A percentile compares a stretch with the other conserved stretches of the same genome.
Evolutionary conservation across 2,113 vertebrate genomes (phyloP).

Genomic region (Platichthys stellatus): DNA sequence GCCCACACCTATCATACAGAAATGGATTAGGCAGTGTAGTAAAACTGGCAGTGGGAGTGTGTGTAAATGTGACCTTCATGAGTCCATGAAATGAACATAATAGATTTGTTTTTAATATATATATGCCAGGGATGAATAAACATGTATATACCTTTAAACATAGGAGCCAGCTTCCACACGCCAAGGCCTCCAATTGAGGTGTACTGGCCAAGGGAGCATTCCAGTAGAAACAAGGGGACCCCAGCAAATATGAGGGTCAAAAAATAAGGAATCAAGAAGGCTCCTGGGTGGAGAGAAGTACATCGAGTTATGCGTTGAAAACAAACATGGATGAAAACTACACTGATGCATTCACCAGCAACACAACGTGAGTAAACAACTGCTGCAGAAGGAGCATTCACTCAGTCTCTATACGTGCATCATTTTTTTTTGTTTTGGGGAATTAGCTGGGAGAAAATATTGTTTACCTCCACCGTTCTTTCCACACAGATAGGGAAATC

Average conservation of each 20-base stretch:
- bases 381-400: neutral
- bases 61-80: slow-evolving; percentile 28
- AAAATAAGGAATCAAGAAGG: slow-evolving; percentile 98
- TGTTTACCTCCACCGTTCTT: slow-evolving; percentile 97
- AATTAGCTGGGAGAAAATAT: slow-evolving; percentile 44
- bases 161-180: slow-evolving; percentile 97
- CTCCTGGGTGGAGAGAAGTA: slow-evolving; percentile 82
- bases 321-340: neutral
- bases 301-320: slow-evolving; percentile 34
- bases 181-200: slow-evolving; percentile 97
- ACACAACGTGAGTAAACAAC: slow-evolving; percentile 31
- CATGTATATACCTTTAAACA: slow-evolving; percentile 93
- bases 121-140: neutral
- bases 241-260: slow-evolving; percentile 98
- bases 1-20: slow-evolving; percentile 88
- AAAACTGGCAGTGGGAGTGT: slow-evolving; percentile 2
- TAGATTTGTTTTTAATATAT: neutral
- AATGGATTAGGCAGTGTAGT: slow-evolving; percentile 36
- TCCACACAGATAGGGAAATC: slow-evolving; percentile 97
- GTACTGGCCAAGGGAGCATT: slow-evolving; percentile 94
- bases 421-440: slow-evolving; percentile 1
- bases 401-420: slow-evolving; percentile 15
- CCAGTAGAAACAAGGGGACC: slow-evolving; percentile 95
- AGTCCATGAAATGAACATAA: slow-evolving; percentile 13
- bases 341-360: slow-evolving; percentile 5